Evolutionary conservation across 2,113 vertebrate species (phyloP), one percentile per base, ranked within the genome.

Genomic region (Melanerpes aurifrons): DNA sequence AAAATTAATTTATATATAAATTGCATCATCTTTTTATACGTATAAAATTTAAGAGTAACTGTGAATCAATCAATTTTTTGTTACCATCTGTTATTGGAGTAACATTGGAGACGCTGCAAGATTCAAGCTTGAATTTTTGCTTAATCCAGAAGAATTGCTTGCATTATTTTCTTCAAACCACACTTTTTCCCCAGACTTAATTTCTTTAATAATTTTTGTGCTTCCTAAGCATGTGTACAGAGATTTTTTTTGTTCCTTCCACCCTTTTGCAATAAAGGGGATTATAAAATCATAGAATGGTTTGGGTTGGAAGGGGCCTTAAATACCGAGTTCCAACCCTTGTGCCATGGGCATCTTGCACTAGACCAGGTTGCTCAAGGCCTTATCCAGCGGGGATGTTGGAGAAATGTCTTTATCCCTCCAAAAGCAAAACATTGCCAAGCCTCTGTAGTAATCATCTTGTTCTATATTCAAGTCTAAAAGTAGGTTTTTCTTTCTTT

Each of bases 401-500:
- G 24, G n/a, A 84, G 19, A 72, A 66, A n/a, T 40, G 12, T 18
- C 11, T 32, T 35, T 56, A 11, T 76, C 77, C 11, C 6, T 74
- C 32, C 58, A 40, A 78, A 81, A 73, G 40, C 16, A 74, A 16
- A 57, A 32, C 28, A 6, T 66, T 45, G 31, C 9, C 11, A 32
- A 48, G 7, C 8, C 3, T 79, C 20, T 59, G 9, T 45, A 45
- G 29, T 45, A 74, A 37, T 76, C 2, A 10, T 28, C 9, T 69
- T 1, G 1, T 40, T 40, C 37, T 40, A 40, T 40, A 40, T 22
- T 61, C 6, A 37, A 11, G 10, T 53, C 4, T 72, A 69, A 43
- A 75, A 72, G 16, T 5, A n/a, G 9, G 1, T 0, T 0, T 3
- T 31, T 54, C 25, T 47, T n/a, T 18, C 37, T 73, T 54, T n/a